Percentiles rank a stretch among this genome's conserved stretches.
Conservation (phyloP, 2,113 vertebrate species). For the Actenoides hombroni region DNA sequence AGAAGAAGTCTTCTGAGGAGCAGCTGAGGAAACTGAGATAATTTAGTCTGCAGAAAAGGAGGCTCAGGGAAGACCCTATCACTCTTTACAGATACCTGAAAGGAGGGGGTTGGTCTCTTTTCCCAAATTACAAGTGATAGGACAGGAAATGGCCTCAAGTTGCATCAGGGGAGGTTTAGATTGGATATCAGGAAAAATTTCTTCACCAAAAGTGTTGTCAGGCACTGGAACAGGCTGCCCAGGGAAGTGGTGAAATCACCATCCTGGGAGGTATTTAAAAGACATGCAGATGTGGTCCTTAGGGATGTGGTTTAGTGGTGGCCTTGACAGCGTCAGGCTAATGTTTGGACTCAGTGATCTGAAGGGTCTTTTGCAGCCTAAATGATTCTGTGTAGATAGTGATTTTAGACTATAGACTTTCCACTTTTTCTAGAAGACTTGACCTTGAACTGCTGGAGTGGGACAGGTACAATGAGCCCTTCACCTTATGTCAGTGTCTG, state of each 20-base stretch:
- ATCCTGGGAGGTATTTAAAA: background rate
- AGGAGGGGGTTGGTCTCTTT: too few relatives aligned
- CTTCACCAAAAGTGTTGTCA: background rate
- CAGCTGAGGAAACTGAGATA: too few relatives aligned
- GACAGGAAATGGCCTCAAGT: too few relatives aligned
- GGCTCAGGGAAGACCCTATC: too few relatives aligned
- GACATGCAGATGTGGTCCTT: background rate
- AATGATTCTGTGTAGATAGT: background rate
- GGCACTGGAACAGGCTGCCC: background rate
- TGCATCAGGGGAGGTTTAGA: too few relatives aligned
- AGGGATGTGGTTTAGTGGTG: background rate
- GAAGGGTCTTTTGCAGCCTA: background rate
- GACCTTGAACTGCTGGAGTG: background rate
- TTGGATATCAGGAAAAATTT: background rate
- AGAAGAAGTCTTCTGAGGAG: too few relatives aligned
- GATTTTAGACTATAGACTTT: background rate
- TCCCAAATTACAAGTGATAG: too few relatives aligned
- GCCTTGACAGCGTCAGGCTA: background rate
- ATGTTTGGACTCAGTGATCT: background rate
- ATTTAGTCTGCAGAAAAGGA: too few relatives aligned
- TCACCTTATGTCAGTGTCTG: accelerated
- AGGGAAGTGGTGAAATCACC: background rate
- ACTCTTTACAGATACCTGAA: too few relatives aligned
- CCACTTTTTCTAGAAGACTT: background rate
- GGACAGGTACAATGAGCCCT: background rate